Evolutionary conservation across 2,113 vertebrate species (phyloP), one percentile per base, ranked within the genome.

Genomic region (Casuarius casuarius): DNA sequence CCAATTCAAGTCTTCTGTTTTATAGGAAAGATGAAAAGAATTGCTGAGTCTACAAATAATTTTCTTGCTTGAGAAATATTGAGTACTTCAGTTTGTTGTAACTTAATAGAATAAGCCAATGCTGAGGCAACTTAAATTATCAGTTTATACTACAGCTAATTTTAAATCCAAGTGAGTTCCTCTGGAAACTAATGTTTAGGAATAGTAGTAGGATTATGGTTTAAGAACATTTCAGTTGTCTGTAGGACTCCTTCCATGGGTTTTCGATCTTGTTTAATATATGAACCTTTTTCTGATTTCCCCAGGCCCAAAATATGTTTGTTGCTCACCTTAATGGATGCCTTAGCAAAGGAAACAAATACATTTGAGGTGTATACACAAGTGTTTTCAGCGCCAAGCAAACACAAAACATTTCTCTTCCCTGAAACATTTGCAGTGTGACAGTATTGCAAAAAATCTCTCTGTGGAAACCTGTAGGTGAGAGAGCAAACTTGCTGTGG

Each of bases 51-150:
- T 77, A 62, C 12, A 58, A 85, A 61, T 35, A 72, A 7, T 88
- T 94, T 90, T 81, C 38, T 48, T 73, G 12, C 78, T 89, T 95
- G 71, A 92, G 87, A 77, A 92, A 85, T 54, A 70, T n/a, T 93
- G 58, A 28, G 51, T 91, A 49, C 49, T 95, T 90, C 54, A 71
- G 49, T 77, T 93, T 88, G 20, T 74, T 82, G 26, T 85, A 89
- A 90, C 87, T 91, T 89, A 72, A 84, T 52, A 94, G 74, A 84
- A 68, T 87, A 87, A 68, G 40, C 15, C 58, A 73, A 12, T 88
- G 15, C 48, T 85, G 44, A 95, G 59, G 52, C 67, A 89, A 72
- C 95, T 89, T 92, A 73, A 87, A 61, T 68, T 82, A 82, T 76
- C 63, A n/a, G 16, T 77, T 87, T 93, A 22, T 89, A 77, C 73